phyloP scores from a whole-genome alignment of 2,888 invertebrate genomes.

The Sphecodes monilicornis region DNA sequence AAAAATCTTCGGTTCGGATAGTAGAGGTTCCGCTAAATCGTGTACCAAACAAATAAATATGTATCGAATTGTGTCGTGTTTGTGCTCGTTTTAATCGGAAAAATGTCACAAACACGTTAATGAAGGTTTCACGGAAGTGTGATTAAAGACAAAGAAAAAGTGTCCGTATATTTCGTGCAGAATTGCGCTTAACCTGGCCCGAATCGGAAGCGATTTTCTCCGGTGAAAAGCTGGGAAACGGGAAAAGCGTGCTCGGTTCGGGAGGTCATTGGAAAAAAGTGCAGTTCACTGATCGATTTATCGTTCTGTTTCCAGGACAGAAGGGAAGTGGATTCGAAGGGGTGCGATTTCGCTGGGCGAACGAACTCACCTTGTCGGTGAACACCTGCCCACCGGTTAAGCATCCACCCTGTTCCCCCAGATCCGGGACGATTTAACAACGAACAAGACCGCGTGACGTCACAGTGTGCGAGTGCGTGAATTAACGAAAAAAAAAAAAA shows the following conservation, averaged over 20 bases:
- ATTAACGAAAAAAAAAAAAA: neutral
- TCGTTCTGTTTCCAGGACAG: slow-evolving; percentile 64
- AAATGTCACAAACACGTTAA: neutral
- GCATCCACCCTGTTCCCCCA: slow-evolving; percentile 38
- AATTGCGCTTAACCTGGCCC: neutral
- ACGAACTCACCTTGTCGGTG: slow-evolving; percentile 52
- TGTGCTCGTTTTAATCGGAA: neutral
- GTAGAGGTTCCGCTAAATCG: neutral
- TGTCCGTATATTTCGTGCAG: neutral
- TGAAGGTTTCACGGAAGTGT: neutral
- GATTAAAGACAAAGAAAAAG: neutral
- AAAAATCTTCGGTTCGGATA: no score
- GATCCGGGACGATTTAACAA: slow-evolving; percentile 64
- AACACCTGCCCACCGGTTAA: slow-evolving; percentile 22
- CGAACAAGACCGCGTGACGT: slow-evolving; percentile 62
- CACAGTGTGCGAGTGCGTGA: slow-evolving; percentile 2
- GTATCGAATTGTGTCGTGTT: neutral
- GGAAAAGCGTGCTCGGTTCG: neutral
- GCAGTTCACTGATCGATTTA: slow-evolving; percentile 26
- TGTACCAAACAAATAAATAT: neutral
- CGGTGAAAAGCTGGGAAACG: neutral
- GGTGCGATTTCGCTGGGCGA: slow-evolving; percentile 68
- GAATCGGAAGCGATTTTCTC: neutral
- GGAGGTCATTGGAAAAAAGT: neutral
- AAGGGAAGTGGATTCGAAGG: slow-evolving; percentile 68